phyloP scores from a whole-genome alignment of 2,797 vertebrate genomes.

The Sebastes hopkinsi region DNA sequence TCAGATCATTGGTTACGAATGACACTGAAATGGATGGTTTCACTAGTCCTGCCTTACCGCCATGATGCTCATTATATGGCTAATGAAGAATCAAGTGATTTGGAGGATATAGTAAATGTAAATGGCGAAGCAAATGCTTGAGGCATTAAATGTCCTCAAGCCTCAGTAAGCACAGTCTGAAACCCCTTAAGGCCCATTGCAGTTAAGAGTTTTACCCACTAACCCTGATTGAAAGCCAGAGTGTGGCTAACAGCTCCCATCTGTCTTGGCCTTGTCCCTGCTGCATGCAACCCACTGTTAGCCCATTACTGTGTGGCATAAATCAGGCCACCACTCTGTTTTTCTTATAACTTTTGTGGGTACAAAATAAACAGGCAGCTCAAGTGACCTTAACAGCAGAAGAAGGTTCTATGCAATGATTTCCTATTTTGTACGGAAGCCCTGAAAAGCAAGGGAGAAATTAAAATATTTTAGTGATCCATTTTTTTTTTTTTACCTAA shows the following conservation, averaged over 20 bases:
- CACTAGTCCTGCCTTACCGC: not conserved
- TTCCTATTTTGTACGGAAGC: not conserved
- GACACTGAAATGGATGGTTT: not conserved
- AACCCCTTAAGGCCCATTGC: not conserved
- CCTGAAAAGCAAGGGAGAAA: not conserved
- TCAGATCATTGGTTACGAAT: not conserved
- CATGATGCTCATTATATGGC: not conserved
- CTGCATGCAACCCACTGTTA: conserved; percentile 14
- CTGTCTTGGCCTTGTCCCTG: conserved; percentile 10
- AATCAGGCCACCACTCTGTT: conserved; percentile 50
- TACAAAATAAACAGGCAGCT: conserved; percentile 39
- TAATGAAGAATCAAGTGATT: not conserved
- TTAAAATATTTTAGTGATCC: too few relatives aligned
- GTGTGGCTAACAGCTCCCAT: conserved; percentile 23
- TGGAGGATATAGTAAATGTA: not conserved
- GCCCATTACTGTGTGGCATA: conserved; percentile 37
- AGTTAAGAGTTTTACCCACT: not conserved
- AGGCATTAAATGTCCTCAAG: not conserved
- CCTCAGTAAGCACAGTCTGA: not conserved
- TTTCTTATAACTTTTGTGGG: conserved; percentile 14
- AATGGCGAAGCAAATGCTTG: not conserved
- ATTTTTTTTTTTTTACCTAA: too few relatives aligned
- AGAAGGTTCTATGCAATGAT: not conserved
- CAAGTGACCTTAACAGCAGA: conserved; percentile 38
- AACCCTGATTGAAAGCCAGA: conserved; percentile 37